Conservation (phyloP, 2,797 vertebrate species). For the Atherinosoma microstoma region DNA sequence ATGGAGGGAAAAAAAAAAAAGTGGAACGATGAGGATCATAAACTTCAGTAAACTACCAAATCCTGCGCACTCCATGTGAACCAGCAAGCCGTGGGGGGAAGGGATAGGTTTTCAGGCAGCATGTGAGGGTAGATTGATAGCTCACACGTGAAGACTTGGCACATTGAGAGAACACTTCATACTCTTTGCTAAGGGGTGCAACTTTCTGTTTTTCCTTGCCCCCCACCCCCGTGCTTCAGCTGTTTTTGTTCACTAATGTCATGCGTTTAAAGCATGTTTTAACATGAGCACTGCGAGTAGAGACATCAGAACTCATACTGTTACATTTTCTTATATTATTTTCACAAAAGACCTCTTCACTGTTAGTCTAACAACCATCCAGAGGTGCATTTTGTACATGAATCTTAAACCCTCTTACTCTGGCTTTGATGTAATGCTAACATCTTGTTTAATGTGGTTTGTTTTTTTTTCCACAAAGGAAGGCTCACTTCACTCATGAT, state of each 20-base stretch:
- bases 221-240: not conserved
- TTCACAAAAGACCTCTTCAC: not conserved
- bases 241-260: conserved; percentile 21
- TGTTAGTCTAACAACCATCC: not conserved
- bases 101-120: conserved; percentile 46
- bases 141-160: conserved; percentile 73
- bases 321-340: not conserved
- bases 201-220: conserved; percentile 14
- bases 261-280: conserved; percentile 26
- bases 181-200: conserved; percentile 37
- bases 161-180: conserved; percentile 45
- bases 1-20: not conserved
- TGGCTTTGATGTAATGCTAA: conserved; percentile 47
- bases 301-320: conserved; percentile 13
- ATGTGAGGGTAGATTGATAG: conserved; percentile 57
- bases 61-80: conserved; percentile 13
- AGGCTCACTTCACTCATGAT: conserved; percentile 24
- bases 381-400: not conserved
- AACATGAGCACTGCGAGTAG: conserved; percentile 24
- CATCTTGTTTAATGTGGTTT: conserved; percentile 32
- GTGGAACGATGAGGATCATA: conserved; percentile 4
- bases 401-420: not conserved
- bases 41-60: conserved; percentile 10
- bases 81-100: conserved; percentile 7
- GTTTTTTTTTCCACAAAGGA: not conserved